These are phyloP conservation scores for Synanthedon formicaeformis DNA, from an alignment of 2,888 invertebrate genomes.

Conservation along the genomic window DNA sequence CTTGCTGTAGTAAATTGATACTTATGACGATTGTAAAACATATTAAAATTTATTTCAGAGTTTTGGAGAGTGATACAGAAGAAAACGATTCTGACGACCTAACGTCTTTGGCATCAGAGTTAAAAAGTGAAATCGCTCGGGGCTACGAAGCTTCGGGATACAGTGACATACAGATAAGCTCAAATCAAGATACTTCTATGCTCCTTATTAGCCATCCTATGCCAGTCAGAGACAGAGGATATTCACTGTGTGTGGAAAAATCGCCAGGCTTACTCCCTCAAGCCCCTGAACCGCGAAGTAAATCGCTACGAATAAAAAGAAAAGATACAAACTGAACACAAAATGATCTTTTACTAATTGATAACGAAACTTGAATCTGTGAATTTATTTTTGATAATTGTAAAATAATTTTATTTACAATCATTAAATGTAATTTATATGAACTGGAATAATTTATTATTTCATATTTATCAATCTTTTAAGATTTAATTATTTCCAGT, in stretches of 20 bases:
- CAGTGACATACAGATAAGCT: constrained; percentile 27
- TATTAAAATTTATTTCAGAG: constrained; percentile 18
- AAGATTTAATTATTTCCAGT: too few relatives aligned
- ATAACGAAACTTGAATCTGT: not conserved
- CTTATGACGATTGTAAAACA: too few relatives aligned
- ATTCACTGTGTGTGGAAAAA: constrained; percentile 45
- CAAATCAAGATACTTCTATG: constrained; percentile 24
- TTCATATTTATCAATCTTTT: too few relatives aligned
- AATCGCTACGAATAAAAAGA: constrained; percentile 51
- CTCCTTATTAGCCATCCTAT: constrained; percentile 18
- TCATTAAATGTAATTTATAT: not conserved
- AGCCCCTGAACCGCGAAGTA: constrained; percentile 46
- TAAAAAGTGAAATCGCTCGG: constrained; percentile 32
- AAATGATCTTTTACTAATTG: constrained; percentile 9
- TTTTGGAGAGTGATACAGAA: constrained; percentile 32
- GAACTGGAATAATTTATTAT: too few relatives aligned
- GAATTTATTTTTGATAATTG: not conserved
- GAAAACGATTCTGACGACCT: constrained; percentile 16
- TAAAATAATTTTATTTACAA: not conserved
- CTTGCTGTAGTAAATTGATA: too few relatives aligned
- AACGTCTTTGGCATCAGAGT: constrained; percentile 29
- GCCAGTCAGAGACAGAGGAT: constrained; percentile 39
- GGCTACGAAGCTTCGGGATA: constrained; percentile 28
- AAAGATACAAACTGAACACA: constrained; percentile 14
- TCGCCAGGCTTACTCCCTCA: constrained; percentile 31